These are phyloP conservation scores for Malthinus flaveolus DNA, from an alignment of 2,888 invertebrate species.

Conservation along the genomic window DNA sequence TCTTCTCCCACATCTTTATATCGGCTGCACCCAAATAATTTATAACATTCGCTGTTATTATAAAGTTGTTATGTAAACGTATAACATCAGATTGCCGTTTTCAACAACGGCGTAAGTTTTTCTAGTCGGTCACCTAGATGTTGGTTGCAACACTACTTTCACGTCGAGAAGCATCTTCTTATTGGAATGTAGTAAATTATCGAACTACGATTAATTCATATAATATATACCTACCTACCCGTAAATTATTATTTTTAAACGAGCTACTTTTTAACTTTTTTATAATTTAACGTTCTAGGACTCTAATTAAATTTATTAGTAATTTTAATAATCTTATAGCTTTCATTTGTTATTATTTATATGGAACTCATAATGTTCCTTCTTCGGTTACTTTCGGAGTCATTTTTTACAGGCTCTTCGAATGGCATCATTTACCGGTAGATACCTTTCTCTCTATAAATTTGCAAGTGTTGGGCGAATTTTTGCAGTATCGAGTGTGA, in stretches of 20 bases:
- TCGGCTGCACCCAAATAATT: slow-evolving; percentile 16
- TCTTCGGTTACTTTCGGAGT: slow-evolving; percentile 13
- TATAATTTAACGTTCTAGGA: neutral
- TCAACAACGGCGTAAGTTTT: slow-evolving; percentile 26
- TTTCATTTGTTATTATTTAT: slow-evolving; percentile 1
- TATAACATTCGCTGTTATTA: slow-evolving; percentile 16
- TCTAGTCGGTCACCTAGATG: slow-evolving; percentile 43
- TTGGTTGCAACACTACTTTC: slow-evolving; percentile 52
- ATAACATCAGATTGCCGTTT: slow-evolving; percentile 17
- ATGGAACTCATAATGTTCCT: neutral
- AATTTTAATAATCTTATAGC: neutral
- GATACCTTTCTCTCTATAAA: slow-evolving; percentile 23
- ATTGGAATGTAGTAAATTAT: slow-evolving; percentile 44
- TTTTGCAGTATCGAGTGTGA: too few species aligned
- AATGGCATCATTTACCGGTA: slow-evolving; percentile 8
- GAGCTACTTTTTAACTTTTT: neutral
- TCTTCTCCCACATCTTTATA: slow-evolving; percentile 9
- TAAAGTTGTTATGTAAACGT: slow-evolving; percentile 1
- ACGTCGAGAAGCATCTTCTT: slow-evolving; percentile 51
- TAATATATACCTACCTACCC: too few species aligned
- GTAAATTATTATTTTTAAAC: slow-evolving; percentile 6
- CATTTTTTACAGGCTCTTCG: too few species aligned
- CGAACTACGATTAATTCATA: slow-evolving; percentile 15
- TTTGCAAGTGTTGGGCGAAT: slow-evolving; percentile 5
- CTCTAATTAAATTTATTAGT: too few species aligned